Evolutionary conservation across 2,888 invertebrate genomes (phyloP), one percentile per base, ranked within the genome.

Genomic region (Zele albiditarsus): DNA sequence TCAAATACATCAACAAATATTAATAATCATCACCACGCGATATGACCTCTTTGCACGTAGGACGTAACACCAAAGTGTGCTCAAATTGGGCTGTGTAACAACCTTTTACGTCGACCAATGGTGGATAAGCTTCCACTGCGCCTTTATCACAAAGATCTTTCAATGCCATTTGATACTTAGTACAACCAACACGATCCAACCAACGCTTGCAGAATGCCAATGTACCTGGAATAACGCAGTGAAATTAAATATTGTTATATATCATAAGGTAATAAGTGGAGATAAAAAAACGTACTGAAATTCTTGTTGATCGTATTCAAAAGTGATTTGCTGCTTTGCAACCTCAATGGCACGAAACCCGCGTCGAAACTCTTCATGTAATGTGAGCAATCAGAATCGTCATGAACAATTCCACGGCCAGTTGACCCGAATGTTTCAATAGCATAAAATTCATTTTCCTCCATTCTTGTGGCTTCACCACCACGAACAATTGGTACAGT

Each of bases 391-490:
- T 99, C 99, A 96, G 98, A 97, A 87, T 99, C 99, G 88, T 99
- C 99, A 87, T 99, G 98, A 1, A 99, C 99, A 77, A 95, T 91
- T 0, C 96, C 97, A 71, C 94, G 93, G 1, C 99, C 99, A 0
- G 99, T 99, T 8, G 98, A 98, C 58, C 99, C 99, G 89, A 99
- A 99, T 0, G 99, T 99, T 91, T 99, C 99, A 83, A 99, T 99
- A 0, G 99, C 99, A 91, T 98, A 99, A 90, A 98, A 97, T 90
- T 99, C 99, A 87, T 98, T 97, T 89, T 99, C 99, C 90, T 99
- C 99, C 99, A 99, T 99, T 77, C 96, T 94, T 0, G 96, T 97
- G 0, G 96, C 96, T 89, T 99, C 99, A 0, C 99, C 99, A 2
- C 99, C 99, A 89, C 98, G 98, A 0, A 99, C 99, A 84, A 99